Base-by-base conservation (phyloP, 2,113 vertebrate genomes). In the Amphiprion percula region DNA sequence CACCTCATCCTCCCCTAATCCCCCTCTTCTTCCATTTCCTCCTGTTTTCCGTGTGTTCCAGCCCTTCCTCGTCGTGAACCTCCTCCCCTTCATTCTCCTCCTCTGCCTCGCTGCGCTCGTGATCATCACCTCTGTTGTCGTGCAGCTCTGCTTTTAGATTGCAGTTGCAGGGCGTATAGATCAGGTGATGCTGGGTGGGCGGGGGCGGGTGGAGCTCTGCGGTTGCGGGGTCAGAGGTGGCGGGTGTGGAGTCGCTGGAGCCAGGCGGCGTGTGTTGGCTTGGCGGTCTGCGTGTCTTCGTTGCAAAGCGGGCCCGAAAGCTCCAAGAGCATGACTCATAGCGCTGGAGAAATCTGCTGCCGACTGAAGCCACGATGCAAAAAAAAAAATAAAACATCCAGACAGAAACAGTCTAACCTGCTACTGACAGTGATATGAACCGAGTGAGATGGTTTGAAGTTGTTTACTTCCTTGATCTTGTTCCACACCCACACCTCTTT, bases 201-300 rank as follows among this genome's bases (percentile, higher is more conserved):
- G 80, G 79, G 83, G 72, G 80, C 84, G 74, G 72, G 87, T 8
- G 64, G 58, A 69, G 80, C 46, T 68, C 33, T 19, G 66, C 54
- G 26, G 55, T 2, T 23, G 12, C 0, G 67, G 72, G 77, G 77
- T 84, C 80, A 73, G 69, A 82, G 80, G 87, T 79, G 56, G 14
- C 3, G 68, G 77, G 55, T n/a, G 64, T 71, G 56, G 59, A 55
- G 63, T 59, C 82, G 82, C 82, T 60, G 58, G 60, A 80, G 79
- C 66, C 65, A 26, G n/a, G 72, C 62, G 60, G 72, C 16, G 58
- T 52, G 49, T 9, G 49, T 52, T 52, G 47, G 47, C 47, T 26
- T 49, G 47, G 16, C 47, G 17, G 47, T 49, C 47, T 49, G 47
- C 47, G 47, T 49, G 47, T 4, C 47, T 49, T 49, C 47, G 15